Percentiles rank a stretch among this genome's conserved stretches.
Evolutionary conservation across 1,140 invertebrate genomes (phyloP).

Genomic region (Lepidotrigona ventralis): DNA sequence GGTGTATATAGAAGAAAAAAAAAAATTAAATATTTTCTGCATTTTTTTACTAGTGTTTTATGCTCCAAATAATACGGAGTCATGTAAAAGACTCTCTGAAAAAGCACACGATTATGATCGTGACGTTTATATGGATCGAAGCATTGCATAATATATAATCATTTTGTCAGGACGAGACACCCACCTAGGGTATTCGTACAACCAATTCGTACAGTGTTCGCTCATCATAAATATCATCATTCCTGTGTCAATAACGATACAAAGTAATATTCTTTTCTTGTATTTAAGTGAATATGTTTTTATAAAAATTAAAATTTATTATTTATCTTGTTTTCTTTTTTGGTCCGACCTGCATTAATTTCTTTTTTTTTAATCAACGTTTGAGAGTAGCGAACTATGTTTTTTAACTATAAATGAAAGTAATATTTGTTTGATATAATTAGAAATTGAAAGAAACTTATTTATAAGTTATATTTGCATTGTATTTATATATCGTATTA

Average conservation of each 20-base stretch:
- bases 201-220: conserved; percentile 54
- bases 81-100: conserved; percentile 47
- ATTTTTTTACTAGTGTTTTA: conserved; percentile 64
- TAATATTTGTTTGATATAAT: neutral
- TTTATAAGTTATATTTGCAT: conserved; percentile 22
- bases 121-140: conserved; percentile 56
- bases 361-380: neutral
- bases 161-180: conserved; percentile 66
- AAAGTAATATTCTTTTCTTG: conserved; percentile 62
- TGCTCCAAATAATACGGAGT: conserved; percentile 46
- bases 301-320: conserved; percentile 66
- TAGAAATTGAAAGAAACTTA: neutral
- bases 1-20: conserved; percentile 63
- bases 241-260: conserved; percentile 73
- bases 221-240: conserved; percentile 70
- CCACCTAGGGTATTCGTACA: conserved; percentile 65
- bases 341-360: neutral
- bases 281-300: conserved; percentile 64
- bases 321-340: conserved; percentile 53
- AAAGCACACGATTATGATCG: conserved; percentile 44
- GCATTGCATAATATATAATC: conserved; percentile 55
- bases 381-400: conserved; percentile 10
- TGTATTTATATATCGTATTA: conserved; percentile 29
- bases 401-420: neutral
- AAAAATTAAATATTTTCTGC: conserved; percentile 61